Conservation (phyloP, 2,888 invertebrate genomes). For the Diachrysia chrysitis region DNA sequence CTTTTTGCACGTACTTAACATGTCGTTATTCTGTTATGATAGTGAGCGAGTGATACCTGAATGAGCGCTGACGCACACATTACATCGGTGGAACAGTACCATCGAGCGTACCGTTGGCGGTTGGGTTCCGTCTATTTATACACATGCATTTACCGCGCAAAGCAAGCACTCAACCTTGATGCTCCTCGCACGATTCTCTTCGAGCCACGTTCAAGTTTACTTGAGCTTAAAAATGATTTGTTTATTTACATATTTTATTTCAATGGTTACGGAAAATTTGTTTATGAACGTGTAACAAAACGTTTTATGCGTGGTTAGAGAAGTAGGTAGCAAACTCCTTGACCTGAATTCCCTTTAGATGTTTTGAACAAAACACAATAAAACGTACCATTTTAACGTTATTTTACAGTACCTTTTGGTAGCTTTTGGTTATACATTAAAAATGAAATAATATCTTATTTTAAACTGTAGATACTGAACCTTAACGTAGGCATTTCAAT, state of each 20-base stretch:
- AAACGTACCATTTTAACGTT: not conserved
- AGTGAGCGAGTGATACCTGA: constrained; percentile 59
- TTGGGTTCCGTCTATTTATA: constrained; percentile 80
- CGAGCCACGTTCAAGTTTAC: constrained; percentile 54
- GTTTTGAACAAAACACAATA: constrained; percentile 1
- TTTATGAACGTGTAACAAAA: not conserved
- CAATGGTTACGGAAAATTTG: constrained; percentile 8
- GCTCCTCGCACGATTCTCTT: constrained; percentile 55
- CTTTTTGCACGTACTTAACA: constrained; percentile 17
- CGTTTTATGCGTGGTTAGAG: not conserved
- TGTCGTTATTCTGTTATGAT: constrained; percentile 45
- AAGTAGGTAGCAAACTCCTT: not conserved
- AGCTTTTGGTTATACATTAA: not conserved
- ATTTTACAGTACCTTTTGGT: not conserved
- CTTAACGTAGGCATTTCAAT: constrained; percentile 3
- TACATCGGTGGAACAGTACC: constrained; percentile 61
- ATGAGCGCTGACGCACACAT: constrained; percentile 63
- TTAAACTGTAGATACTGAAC: not conserved
- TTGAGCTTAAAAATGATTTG: constrained; percentile 20
- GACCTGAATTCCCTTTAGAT: not conserved
- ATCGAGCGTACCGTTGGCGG: constrained; percentile 69
- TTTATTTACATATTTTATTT: constrained; percentile 13
- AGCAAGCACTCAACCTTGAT: constrained; percentile 77
- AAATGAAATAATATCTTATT: not conserved
- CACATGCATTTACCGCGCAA: constrained; percentile 74